Evolutionary conservation across 2,113 vertebrate species (phyloP), one percentile per base, ranked within the genome.

Genomic region (Gracilinanus agilis): DNA sequence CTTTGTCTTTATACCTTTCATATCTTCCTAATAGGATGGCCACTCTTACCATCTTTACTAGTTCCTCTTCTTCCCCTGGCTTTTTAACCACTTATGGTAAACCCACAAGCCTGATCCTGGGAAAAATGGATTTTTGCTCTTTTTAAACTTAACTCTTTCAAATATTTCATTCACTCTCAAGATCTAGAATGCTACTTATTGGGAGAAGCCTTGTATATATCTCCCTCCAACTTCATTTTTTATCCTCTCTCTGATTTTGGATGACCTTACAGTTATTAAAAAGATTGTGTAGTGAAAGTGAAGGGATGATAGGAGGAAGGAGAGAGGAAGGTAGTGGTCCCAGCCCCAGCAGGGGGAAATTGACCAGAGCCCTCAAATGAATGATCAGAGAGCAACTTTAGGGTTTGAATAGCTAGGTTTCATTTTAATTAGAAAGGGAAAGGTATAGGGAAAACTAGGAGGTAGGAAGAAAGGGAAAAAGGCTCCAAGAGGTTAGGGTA

Each of bases 141-240:
- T 67, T 67, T 67, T 67, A 88, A 92, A 95, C 27, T 58, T 92
- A 34, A 55, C 7, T 92, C 40, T 67, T 93, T 90, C 56, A 89
- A 92, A 93, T 91, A 44, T 44, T 29, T 92, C 49, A 11, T 44
- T 54, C 34, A 67, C 11, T 67, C 10, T 67, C 58, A 34, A 2
- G 56, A 11, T 34, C 4, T 67, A 12, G 29, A 67, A 67, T 67
- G 3, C 7, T 11, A 34, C 58, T 4, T 13, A 34, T 67, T 34
- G 58, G 58, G 9, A 67, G 27, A 67, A 16, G 27, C 53, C 92
- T 93, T 34, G 92, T 67, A 25, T 55, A 88, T 24, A n/a, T 3
- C 16, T 27, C 44, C 83, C 29, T 93, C 34, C 55, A 94, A 67
- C 40, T 25, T 40, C 53, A 88, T n/a, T 8, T 58, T 29, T 56